Evolutionary conservation across 1,140 invertebrate genomes (phyloP).

Genomic region (Cryptotermes secundus): DNA sequence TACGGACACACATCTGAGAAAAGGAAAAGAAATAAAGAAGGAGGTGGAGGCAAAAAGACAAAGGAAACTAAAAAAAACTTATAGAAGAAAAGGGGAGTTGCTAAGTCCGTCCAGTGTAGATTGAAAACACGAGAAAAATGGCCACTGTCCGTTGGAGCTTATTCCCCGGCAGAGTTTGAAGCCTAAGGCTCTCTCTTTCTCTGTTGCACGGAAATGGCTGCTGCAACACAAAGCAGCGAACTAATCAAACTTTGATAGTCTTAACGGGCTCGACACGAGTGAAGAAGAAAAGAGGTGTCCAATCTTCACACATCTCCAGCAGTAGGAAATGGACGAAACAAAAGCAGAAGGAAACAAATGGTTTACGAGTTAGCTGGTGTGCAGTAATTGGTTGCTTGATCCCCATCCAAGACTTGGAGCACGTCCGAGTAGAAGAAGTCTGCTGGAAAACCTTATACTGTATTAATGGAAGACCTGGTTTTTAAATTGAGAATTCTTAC

Average conservation of each 20-base stretch:
- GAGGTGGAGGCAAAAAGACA: neutral
- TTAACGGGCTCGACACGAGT: constrained; percentile 24
- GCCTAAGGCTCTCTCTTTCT: neutral
- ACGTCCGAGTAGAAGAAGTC: constrained; percentile 5
- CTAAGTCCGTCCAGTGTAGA: constrained; percentile 26
- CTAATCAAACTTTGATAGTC: constrained; percentile 30
- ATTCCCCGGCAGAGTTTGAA: constrained; percentile 4
- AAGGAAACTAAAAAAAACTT: constrained; percentile 18
- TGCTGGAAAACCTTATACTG: constrained; percentile 22
- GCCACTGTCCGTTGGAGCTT: constrained; percentile 24
- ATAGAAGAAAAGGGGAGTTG: constrained; percentile 4
- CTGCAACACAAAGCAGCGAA: neutral
- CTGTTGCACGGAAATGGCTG: neutral
- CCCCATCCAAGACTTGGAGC: constrained; percentile 19
- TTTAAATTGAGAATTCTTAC: constrained; percentile 23
- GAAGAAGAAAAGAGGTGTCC: constrained; percentile 25
- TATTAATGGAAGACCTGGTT: constrained; percentile 25
- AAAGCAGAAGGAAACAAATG: constrained; percentile 27
- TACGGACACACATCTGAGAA: constrained; percentile 25
- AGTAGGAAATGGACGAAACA: constrained; percentile 24
- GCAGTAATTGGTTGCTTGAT: constrained; percentile 24
- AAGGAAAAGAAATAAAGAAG: neutral
- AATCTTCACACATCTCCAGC: constrained; percentile 27
- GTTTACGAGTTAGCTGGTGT: constrained; percentile 28
- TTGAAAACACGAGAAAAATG: constrained; percentile 29